These are phyloP conservation scores for Grammomys dolichurus DNA, from an alignment of 2,113 vertebrate species.

Conservation along the genomic window DNA sequence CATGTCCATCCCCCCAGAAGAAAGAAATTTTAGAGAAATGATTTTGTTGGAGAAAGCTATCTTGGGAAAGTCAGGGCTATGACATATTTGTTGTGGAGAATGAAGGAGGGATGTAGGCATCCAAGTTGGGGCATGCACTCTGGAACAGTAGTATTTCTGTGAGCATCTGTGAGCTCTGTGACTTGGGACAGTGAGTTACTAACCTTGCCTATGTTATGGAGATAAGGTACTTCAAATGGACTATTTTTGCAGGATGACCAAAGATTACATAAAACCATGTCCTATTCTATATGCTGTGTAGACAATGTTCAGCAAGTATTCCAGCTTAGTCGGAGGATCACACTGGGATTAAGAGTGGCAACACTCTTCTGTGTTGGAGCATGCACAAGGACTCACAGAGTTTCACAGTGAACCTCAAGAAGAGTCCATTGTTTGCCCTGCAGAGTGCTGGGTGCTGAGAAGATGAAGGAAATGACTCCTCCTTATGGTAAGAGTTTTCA, in stretches of 20 bases:
- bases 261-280: neutral
- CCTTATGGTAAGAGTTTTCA: neutral
- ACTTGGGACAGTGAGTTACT: neutral
- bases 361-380: neutral
- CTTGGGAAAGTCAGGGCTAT: neutral
- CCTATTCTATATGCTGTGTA: neutral
- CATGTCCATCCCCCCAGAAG: too few relatives aligned
- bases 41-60: neutral
- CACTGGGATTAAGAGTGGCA: neutral
- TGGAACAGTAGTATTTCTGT: neutral
- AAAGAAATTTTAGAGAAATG: constrained; percentile 12
- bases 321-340: neutral
- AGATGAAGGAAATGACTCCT: neutral
- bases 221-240: neutral
- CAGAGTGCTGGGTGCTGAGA: neutral
- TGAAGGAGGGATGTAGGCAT: neutral
- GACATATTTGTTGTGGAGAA: too few relatives aligned
- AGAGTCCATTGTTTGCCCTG: neutral
- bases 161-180: neutral
- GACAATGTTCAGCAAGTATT: neutral
- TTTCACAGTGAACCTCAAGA: neutral
- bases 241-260: neutral
- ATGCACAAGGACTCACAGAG: neutral
- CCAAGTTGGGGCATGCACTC: accelerated
- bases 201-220: neutral